phyloP scores from a whole-genome alignment of 1,140 invertebrate genomes.

The Trialeurodes vaporariorum region DNA sequence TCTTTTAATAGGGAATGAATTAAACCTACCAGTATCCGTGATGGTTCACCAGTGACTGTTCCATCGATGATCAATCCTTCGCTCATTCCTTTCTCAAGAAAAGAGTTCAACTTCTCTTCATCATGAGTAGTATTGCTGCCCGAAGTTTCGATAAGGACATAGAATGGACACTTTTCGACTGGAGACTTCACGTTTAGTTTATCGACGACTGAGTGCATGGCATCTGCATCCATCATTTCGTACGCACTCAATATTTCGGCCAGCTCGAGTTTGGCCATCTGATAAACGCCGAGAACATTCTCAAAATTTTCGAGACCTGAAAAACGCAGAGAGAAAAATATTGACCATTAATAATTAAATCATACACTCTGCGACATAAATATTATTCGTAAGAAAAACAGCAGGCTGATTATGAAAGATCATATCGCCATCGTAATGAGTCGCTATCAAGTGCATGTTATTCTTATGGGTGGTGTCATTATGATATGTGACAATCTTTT shows the following conservation, averaged over 20 bases:
- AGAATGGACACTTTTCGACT: conserved; percentile 45
- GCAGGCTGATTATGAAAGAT: too few species aligned
- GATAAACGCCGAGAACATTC: conserved; percentile 59
- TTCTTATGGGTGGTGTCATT: too few species aligned
- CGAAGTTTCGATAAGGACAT: conserved; percentile 82
- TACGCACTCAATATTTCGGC: conserved; percentile 87
- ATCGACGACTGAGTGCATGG: conserved; percentile 45
- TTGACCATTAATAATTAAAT: neutral
- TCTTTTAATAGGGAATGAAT: too few species aligned
- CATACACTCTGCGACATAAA: too few species aligned
- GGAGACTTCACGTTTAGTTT: conserved; percentile 47
- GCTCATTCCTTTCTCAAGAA: conserved; percentile 61
- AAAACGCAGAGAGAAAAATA: too few species aligned
- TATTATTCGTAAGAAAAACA: too few species aligned
- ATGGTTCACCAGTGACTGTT: conserved; percentile 63
- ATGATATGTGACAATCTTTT: too few species aligned
- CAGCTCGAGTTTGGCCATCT: conserved; percentile 55
- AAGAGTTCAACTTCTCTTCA: conserved; percentile 69
- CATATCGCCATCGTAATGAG: too few species aligned
- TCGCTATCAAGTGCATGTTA: too few species aligned
- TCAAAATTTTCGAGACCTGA: conserved; percentile 61
- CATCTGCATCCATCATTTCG: conserved; percentile 76
- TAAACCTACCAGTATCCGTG: conserved; percentile 59
- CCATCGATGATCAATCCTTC: conserved; percentile 65
- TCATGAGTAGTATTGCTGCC: conserved; percentile 63